phyloP scores from a whole-genome alignment of 2,888 invertebrate species.

The Galerucella calmariensis region DNA sequence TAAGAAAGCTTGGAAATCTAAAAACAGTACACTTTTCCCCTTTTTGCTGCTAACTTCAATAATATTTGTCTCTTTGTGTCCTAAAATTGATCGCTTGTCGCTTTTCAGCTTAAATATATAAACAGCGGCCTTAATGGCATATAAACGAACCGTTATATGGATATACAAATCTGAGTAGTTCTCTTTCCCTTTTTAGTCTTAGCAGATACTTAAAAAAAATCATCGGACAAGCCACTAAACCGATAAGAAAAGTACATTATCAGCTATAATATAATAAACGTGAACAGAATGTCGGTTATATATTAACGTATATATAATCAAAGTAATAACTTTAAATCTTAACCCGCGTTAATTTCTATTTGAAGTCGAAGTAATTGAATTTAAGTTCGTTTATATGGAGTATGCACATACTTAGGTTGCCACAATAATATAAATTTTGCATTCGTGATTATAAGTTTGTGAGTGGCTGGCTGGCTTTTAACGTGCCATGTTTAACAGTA shows the following conservation, averaged over 20 bases:
- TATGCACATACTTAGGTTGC: constrained; percentile 52
- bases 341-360: constrained; percentile 59
- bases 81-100: no score
- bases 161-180: constrained; percentile 16
- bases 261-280: constrained; percentile 47
- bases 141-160: constrained; percentile 11
- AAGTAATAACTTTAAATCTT: constrained; percentile 57
- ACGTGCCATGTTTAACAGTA: constrained; percentile 59
- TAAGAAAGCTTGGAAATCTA: no score
- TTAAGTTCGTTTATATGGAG: constrained; percentile 59
- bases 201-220: constrained; percentile 27
- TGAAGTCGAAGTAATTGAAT: constrained; percentile 57
- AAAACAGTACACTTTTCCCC: no score
- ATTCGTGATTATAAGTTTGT: constrained; percentile 56
- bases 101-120: background rate
- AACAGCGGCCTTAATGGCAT: background rate
- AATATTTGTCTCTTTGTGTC: no score
- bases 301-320: constrained; percentile 54
- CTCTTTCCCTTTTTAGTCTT: constrained; percentile 28
- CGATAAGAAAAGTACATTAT: constrained; percentile 40
- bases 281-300: constrained; percentile 45
- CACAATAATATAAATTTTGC: constrained; percentile 56
- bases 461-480: constrained; percentile 58
- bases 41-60: no score
- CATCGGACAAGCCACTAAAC: constrained; percentile 27